Conservation (phyloP, 2,797 vertebrate genomes). For the Apogon hyalosoma region DNA sequence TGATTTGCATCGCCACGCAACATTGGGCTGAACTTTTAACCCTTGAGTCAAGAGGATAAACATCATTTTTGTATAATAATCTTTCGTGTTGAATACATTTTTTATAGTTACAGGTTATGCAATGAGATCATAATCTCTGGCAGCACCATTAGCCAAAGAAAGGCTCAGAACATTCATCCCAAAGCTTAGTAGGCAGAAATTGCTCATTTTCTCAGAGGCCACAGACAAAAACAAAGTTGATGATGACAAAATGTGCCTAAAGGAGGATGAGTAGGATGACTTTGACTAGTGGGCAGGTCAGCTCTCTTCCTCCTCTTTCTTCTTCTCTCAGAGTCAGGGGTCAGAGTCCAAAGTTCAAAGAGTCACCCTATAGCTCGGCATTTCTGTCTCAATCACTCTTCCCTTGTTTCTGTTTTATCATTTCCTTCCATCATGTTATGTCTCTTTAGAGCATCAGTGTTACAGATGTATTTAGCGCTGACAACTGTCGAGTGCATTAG, state of each 20-base stretch:
- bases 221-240: constrained; percentile 21
- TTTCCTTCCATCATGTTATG: constrained; percentile 21
- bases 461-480: background rate
- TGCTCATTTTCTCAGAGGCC: constrained; percentile 40
- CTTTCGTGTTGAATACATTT: constrained; percentile 14
- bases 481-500: background rate
- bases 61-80: background rate
- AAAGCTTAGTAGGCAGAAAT: constrained; percentile 1
- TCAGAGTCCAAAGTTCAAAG: constrained; percentile 32
- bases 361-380: constrained; percentile 11
- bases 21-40: constrained; percentile 7
- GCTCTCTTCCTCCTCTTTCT: constrained; percentile 35
- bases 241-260: constrained; percentile 22
- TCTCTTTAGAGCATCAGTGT: background rate
- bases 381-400: constrained; percentile 25
- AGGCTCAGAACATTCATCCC: constrained; percentile 13
- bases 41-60: constrained; percentile 7
- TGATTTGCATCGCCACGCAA: constrained; percentile 1
- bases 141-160: constrained; percentile 15
- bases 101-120: constrained; percentile 8
- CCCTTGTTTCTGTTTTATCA: constrained; percentile 3
- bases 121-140: constrained; percentile 17
- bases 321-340: constrained; percentile 52
- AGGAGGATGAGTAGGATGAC: constrained; percentile 36
- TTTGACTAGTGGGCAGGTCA: constrained; percentile 42